Evolutionary conservation across 2,888 invertebrate genomes (phyloP).

Genomic region (Diaperis boleti): DNA sequence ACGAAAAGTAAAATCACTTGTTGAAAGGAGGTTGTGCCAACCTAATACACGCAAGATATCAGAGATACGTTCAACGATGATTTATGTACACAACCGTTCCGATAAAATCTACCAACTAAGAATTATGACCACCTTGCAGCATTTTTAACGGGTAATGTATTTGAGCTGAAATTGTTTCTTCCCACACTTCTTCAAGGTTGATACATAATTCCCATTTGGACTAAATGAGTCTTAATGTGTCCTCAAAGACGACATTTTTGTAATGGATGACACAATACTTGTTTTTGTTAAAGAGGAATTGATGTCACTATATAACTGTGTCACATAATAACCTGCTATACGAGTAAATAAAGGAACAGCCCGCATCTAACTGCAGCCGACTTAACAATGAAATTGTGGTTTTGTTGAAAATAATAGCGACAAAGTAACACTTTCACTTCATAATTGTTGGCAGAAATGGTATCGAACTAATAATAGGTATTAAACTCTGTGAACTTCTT

Average conservation of each 20-base stretch:
- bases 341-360: not conserved
- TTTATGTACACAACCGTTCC: slow-evolving; percentile 21
- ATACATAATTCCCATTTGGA: not conserved
- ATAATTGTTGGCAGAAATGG: too few relatives aligned
- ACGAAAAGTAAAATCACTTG: slow-evolving; percentile 7
- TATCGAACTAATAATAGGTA: too few relatives aligned
- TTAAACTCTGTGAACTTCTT: too few relatives aligned
- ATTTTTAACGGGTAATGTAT: slow-evolving; percentile 22
- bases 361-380: not conserved
- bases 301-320: not conserved
- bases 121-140: slow-evolving; percentile 30
- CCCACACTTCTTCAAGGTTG: slow-evolving; percentile 26
- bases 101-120: slow-evolving; percentile 27
- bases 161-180: slow-evolving; percentile 29
- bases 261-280: too few relatives aligned
- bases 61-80: slow-evolving; percentile 14
- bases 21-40: slow-evolving; percentile 27
- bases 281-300: not conserved
- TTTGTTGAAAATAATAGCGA: not conserved
- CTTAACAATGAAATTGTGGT: not conserved
- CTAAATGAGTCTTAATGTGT: too few relatives aligned
- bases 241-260: too few relatives aligned
- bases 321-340: not conserved
- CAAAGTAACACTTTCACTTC: too few relatives aligned
- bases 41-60: slow-evolving; percentile 22